A percentile compares a stretch with the other conserved stretches of the same genome.
phyloP scores from a whole-genome alignment of 2,113 vertebrate species.

The Pseudorasbora parva region DNA sequence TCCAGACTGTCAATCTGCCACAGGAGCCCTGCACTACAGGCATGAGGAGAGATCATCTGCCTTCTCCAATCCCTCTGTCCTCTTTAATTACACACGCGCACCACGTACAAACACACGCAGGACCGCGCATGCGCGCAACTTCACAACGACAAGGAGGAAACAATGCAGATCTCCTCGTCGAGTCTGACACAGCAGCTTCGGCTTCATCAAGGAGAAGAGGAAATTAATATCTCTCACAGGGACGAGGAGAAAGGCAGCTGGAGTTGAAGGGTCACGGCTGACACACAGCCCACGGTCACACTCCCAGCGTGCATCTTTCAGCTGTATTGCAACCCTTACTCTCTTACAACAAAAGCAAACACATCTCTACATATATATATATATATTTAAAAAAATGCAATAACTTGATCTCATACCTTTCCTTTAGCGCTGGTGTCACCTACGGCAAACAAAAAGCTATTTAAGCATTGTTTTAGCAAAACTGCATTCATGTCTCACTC shows the following conservation, averaged over 20 bases:
- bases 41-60: constrained; percentile 47
- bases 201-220: constrained; percentile 53
- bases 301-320: constrained; percentile 70
- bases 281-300: constrained; percentile 64
- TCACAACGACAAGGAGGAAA: constrained; percentile 56
- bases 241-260: constrained; percentile 50
- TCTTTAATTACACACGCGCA: constrained; percentile 40
- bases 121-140: constrained; percentile 36
- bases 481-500: background rate
- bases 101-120: constrained; percentile 17
- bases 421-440: no score
- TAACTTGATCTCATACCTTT: no score
- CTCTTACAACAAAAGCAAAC: constrained; percentile 9
- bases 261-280: constrained; percentile 69
- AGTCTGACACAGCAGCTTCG: constrained; percentile 42
- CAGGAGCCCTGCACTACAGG: constrained; percentile 43
- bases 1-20: constrained; percentile 48
- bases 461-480: background rate
- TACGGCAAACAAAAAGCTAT: no score
- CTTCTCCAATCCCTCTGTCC: constrained; percentile 39
- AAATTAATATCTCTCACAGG: constrained; percentile 57
- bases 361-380: no score
- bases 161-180: constrained; percentile 8
- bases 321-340: constrained; percentile 61
- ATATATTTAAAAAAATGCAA: no score